Conservation (phyloP, 2,113 vertebrate genomes). For the Eubucco bourcierii region DNA sequence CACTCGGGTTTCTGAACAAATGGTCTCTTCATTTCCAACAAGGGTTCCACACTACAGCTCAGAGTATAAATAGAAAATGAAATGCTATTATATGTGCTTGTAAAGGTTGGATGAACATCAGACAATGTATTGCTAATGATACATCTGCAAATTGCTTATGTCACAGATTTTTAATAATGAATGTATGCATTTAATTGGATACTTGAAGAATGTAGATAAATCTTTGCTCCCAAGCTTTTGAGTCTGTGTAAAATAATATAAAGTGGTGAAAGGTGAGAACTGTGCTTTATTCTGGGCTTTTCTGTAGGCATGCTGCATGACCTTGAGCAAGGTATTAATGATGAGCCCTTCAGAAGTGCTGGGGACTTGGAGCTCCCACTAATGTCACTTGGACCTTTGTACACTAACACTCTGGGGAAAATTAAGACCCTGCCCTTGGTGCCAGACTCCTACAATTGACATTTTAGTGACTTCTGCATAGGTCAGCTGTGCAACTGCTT, state of each 20-base stretch:
- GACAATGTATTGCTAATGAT: constrained; percentile 4
- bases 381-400: not conserved
- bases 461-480: constrained; percentile 21
- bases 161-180: constrained; percentile 8
- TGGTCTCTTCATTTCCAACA: constrained; percentile 5
- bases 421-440: not conserved
- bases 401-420: not conserved
- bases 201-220: not conserved
- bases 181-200: not conserved
- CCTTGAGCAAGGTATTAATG: constrained; percentile 41
- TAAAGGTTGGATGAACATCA: constrained; percentile 29
- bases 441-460: constrained; percentile 3
- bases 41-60: constrained; percentile 27
- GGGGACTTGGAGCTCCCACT: not conserved
- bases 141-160: constrained; percentile 24
- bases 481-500: constrained; percentile 29
- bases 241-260: not conserved
- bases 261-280: not conserved
- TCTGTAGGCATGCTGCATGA: not conserved
- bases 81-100: constrained; percentile 15
- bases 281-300: not conserved
- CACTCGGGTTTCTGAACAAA: constrained; percentile 45
- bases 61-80: constrained; percentile 56
- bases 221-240: not conserved
- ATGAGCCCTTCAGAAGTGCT: constrained; percentile 18